These are phyloP conservation scores for Epsilonema sp. DNA, from an alignment of 2,888 invertebrate species.

Conservation along the genomic window DNA sequence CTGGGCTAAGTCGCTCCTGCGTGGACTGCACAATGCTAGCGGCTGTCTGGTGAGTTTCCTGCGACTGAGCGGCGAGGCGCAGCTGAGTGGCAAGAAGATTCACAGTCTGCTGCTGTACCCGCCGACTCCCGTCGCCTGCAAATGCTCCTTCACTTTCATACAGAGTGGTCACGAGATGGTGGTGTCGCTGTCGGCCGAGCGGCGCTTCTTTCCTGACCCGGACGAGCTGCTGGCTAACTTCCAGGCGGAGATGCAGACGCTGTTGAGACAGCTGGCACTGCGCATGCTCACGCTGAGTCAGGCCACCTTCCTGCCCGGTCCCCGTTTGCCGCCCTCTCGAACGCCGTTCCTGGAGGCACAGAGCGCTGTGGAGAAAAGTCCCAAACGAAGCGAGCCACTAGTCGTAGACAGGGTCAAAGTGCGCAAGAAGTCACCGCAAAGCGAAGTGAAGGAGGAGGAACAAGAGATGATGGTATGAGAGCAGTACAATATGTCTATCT, in stretches of 20 bases:
- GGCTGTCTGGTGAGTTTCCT: constrained; percentile 1
- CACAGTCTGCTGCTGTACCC: constrained; percentile 6
- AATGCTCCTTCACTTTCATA: constrained; percentile 10
- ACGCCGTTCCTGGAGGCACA: too few species aligned
- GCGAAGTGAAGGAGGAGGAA: not conserved
- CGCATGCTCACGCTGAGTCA: constrained; percentile 12
- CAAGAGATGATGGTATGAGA: not conserved
- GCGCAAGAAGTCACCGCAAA: too few species aligned
- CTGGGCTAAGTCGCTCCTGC: not conserved
- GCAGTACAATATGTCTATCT: too few species aligned
- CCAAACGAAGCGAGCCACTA: too few species aligned
- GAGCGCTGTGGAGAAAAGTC: too few species aligned
- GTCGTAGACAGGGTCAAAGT: too few species aligned
- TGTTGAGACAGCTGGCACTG: constrained; percentile 12
- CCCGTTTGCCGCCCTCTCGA: too few species aligned
- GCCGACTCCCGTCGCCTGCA: not conserved
- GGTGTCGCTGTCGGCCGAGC: constrained; percentile 10
- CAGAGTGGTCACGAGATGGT: constrained; percentile 10
- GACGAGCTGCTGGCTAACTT: constrained; percentile 8
- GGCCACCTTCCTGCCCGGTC: constrained; percentile 10
- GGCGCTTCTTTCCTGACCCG: constrained; percentile 10
- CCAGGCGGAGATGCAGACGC: constrained; percentile 10
- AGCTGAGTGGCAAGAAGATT: not conserved
- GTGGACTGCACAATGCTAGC: not conserved
- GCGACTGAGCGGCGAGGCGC: constrained; percentile 3